Base-by-base conservation (phyloP, 2,888 invertebrate genomes). In the Nesidiocoris tenuis region DNA sequence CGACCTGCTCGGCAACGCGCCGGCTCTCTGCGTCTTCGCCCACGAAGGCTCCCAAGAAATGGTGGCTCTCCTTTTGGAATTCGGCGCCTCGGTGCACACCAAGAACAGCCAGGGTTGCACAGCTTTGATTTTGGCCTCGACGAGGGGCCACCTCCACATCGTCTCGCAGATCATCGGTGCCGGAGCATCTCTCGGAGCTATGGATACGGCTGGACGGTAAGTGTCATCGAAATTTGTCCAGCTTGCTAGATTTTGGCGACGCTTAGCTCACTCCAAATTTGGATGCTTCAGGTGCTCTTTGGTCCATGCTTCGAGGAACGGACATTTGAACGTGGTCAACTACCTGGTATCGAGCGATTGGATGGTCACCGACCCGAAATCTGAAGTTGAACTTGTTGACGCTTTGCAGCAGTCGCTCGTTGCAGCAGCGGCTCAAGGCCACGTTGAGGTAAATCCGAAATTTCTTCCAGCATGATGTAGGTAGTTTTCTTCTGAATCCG, bases 31-130 rank as follows among this genome's bases (percentile, higher is more conserved):
- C 82, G 90, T 96, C 85, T 94, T 93, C 80, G 91, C 96, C 0
- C 91, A 93, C 81, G 94, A 96, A 84, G 97, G 97, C n/a, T 93
- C 94, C 74, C 86, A 91, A 17, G 92, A 95, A 7, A 94, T 98
- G 94, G 94, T 95, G 2, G 90, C 93, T 1, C 85, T 97, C 57
- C 85, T 95, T n/a, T 83, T 95, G 55, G 96, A 97, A 83, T 97
- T 96, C 82, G 95, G 95, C 16, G 96, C 96, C 2, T 91, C 94
- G 82, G 89, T 95, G 0, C 93, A 95, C 82, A 87, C 91, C 79
- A 90, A 91, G 0, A 95, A 96, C 80, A 93, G 92, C 78, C 92
- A 92, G 83, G 96, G 96, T 18, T 91, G 92, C 82, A 93, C 95
- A 0, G 92, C 97, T 0, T 85, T 98, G 64, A 92, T 94, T 71